Evolutionary conservation across 2,797 vertebrate genomes (phyloP), one percentile per base, ranked within the genome.

Genomic region (Sebastes matsubarae): DNA sequence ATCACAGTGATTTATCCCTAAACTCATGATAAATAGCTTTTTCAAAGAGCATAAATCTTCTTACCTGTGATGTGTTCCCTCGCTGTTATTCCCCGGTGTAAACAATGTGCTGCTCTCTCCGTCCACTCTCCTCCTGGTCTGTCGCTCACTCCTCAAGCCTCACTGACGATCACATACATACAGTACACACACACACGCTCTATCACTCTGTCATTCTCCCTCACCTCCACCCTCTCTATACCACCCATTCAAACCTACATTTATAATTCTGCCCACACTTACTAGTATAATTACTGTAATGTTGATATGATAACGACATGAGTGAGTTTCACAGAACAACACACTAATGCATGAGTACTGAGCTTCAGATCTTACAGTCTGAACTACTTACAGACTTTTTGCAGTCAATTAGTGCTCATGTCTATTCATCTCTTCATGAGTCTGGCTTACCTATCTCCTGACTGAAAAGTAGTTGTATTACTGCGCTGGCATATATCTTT

Each of bases 1-100:
- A 52, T 63, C 0, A 46, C 8, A 70, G 6, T n/a, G 13, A 79
- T 67, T 77, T 63, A 32, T 50, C 32, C 30, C 27, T 52, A 1
- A 54, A 46, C 2, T 71, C 12, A 14, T 61, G 27, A 75, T 36
- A 2, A 65, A 4, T 20, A 64, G 29, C 27, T 79, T 64, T 64
- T 82, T 8, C 11, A 63, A 27, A 80, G 61, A 84, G 24, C 11
- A 20, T 80, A 72, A 80, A 87, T 75, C 8, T 4, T 63, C 90
- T 88, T 90, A 94, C 93, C 91, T 89, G 6, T 29, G 54, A 64
- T 42, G 22, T 66, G 27, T 50, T 58, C 34, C 59, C 46, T 64
- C 67, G 52, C 34, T 69, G 20, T 72, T 72, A 55, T 52, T 84
- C 75, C 65, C 52, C 52, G 65, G 24, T 27, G 59, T 77, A 70